Evolutionary conservation across 1,140 invertebrate species (phyloP), one percentile per base, ranked within the genome.

Genomic region (Teleopsis dalmanni): DNA sequence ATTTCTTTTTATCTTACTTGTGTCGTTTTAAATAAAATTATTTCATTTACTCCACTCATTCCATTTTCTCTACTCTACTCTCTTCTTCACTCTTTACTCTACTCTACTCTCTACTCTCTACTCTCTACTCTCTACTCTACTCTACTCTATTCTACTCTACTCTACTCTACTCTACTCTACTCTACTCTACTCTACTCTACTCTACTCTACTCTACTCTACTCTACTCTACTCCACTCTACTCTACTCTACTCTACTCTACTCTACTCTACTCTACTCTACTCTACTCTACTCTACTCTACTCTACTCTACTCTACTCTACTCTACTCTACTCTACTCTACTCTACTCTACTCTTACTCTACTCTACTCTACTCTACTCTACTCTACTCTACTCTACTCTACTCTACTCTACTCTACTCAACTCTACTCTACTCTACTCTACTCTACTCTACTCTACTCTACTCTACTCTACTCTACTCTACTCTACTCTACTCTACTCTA

Each of bases 101-200:
- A 43, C 41, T 27, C 23, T 43, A 43, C 41, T 27, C 41, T 43
- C n/a, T n/a, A n/a, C n/a, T 14, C 41, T 27, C 23, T 43, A 43
- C 26, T 27, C 41, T 43, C 26, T 27, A 5, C 29, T 14, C 41
- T 27, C 41, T 43, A 43, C 26, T 27, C 23, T 43, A 43, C 26
- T 27, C 41, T 43, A 43, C 38, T 40, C 16, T 40, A 27, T 16
- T 27, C 41, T 43, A 43, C 22, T 40, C 16, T 23, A 40, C 38
- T 40, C 38, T 40, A 40, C 22, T 40, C 16, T 11, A 40, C 38
- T 40, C 38, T 23, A 40, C 22, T 40, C 16, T 23, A 40, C 38
- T 40, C 38, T 40, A 40, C 22, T 23, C 16, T 19, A 40, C 16
- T 22, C 16, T 23, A 23, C 38, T 40, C 18, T 40, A 40, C 22